Evolutionary conservation across 2,888 invertebrate genomes (phyloP).

Genomic region (Clunio marinus): DNA sequence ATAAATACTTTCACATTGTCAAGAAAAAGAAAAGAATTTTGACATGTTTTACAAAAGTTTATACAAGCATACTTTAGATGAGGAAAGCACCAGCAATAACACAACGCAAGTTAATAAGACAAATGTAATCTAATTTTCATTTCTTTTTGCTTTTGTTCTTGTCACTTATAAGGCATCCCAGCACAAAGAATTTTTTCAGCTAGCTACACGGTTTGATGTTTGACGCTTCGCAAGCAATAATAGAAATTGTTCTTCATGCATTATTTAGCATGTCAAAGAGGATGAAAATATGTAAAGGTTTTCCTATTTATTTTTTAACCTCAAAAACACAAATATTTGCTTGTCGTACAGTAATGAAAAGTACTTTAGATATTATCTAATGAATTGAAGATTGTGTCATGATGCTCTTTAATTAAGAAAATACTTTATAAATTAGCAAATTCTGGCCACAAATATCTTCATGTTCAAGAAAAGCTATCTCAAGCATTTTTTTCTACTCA

Average conservation of each 20-base stretch:
- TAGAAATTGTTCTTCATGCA: conserved; percentile 34
- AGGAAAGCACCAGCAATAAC: neutral
- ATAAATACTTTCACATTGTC: conserved; percentile 2
- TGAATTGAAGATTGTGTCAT: conserved; percentile 34
- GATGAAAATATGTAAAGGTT: conserved; percentile 13
- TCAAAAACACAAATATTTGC: conserved; percentile 22
- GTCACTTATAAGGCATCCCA: conserved; percentile 37
- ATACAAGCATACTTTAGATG: no score
- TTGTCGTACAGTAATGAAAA: neutral
- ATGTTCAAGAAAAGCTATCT: conserved; percentile 17
- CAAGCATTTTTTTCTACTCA: conserved; percentile 1
- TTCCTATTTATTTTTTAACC: conserved; percentile 19
- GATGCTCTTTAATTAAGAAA: conserved; percentile 31
- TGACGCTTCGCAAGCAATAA: conserved; percentile 14
- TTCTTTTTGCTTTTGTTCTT: conserved; percentile 22
- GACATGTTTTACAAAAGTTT: neutral
- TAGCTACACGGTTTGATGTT: neutral
- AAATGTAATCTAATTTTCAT: neutral
- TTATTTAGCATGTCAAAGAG: conserved; percentile 32
- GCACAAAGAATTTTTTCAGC: neutral
- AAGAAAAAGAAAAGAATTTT: neutral
- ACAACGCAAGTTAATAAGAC: neutral
- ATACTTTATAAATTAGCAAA: conserved; percentile 33
- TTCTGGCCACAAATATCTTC: no score
- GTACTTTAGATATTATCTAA: conserved; percentile 11